Evolutionary conservation across 1,140 invertebrate genomes (phyloP), one percentile per base, ranked within the genome.

Genomic region (Spodoptera litura): DNA sequence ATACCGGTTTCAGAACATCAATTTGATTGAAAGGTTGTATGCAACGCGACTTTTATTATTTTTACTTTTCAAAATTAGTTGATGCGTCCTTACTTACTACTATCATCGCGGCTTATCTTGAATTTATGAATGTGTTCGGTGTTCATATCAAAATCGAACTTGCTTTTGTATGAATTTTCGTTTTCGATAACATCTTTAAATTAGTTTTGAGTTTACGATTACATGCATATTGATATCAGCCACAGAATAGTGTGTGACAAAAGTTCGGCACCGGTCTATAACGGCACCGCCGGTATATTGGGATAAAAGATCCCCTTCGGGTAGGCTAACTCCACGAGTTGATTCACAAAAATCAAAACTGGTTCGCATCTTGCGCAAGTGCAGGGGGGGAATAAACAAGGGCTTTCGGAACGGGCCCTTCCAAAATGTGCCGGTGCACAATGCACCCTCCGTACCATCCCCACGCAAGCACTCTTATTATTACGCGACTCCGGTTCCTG

Each of bases 291-390:
- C 31, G 31, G 31, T 5, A 52, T 61, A 71, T 51, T 55, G 78
- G 80, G 79, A 82, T 80, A 78, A 82, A 89, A 89, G 86, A 83
- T 85, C 89, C 84, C 86, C 85, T 89, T 81, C 83, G 74, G 86
- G 86, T 81, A 84, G 86, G 78, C 83, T 78, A 80, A 84, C 79
- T 83, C 78, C 71, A 81, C 73, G 80, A 77, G 82, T 80, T 84
- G 83, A 82, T 90, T 91, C 85, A 93, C 86, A 87, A 93, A 91
- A 93, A 93, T 94, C 90, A 90, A 91, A 93, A 94, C 93, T 90
- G 91, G 93, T 93, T 94, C 90, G 88, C 91, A 91, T 93, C 92
- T 94, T 93, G 92, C 92, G 91, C 92, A 93, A 94, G 89, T 94
- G 89, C 89, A 90, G 88, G 93, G 74, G 91, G 91, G 92, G 91